Conservation (phyloP, 2,888 invertebrate genomes). For the Cerastis rubricosa region DNA sequence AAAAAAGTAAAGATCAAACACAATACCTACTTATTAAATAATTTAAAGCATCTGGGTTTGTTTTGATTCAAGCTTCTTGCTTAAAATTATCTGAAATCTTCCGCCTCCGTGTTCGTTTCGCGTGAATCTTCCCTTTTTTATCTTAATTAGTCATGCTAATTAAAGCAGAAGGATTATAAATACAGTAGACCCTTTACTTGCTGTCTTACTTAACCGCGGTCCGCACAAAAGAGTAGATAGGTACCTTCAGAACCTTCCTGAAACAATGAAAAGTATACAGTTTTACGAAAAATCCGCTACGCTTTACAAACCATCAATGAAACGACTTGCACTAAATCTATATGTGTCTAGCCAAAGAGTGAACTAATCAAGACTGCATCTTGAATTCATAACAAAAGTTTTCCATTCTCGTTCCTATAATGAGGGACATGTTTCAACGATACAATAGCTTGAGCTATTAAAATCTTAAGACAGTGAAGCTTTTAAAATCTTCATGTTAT, state of each 20-base stretch:
- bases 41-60: conserved; percentile 16
- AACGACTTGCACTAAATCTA: background rate
- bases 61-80: conserved; percentile 27
- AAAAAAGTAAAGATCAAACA: background rate
- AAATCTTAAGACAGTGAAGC: conserved; percentile 38
- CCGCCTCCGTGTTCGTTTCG: conserved; percentile 38
- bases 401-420: background rate
- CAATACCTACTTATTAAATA: conserved; percentile 19
- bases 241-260: conserved; percentile 11
- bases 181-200: conserved; percentile 55
- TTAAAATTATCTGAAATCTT: conserved; percentile 45
- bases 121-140: conserved; percentile 57
- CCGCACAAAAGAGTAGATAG: conserved; percentile 1
- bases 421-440: conserved; percentile 14
- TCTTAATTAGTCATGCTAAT: conserved; percentile 62
- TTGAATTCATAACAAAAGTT: conserved; percentile 20
- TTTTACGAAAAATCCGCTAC: background rate
- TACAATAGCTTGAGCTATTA: conserved; percentile 53
- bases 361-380: background rate
- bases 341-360: background rate
- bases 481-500: conserved; percentile 45
- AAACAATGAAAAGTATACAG: conserved; percentile 28
- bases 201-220: conserved; percentile 26
- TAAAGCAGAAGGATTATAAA: conserved; percentile 53
- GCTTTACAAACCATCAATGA: background rate